These are phyloP conservation scores for Polydesmus complanatus DNA, from an alignment of 2,888 invertebrate species.

Conservation along the genomic window DNA sequence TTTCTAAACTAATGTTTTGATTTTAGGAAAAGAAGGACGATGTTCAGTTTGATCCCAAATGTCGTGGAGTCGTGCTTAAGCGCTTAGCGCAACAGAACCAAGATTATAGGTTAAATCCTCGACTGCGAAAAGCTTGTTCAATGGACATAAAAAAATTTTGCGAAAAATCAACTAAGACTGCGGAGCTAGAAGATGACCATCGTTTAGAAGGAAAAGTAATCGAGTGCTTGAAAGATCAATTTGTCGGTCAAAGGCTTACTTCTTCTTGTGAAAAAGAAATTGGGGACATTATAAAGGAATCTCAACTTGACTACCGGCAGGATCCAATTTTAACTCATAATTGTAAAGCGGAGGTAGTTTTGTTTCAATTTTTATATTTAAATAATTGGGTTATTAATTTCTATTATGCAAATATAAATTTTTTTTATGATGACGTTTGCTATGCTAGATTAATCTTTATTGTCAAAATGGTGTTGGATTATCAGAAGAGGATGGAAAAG, in stretches of 20 bases:
- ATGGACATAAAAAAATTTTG: slow-evolving; percentile 66
- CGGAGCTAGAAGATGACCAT: slow-evolving; percentile 30
- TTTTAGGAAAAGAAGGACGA: slow-evolving; percentile 57
- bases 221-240: slow-evolving; percentile 21
- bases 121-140: slow-evolving; percentile 64
- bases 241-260: slow-evolving; percentile 38
- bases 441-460: too few relatives aligned
- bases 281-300: slow-evolving; percentile 64
- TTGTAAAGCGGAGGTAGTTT: slow-evolving; percentile 49
- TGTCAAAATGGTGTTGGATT: too few relatives aligned
- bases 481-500: slow-evolving; percentile 41
- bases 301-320: slow-evolving; percentile 77
- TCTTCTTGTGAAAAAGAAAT: slow-evolving; percentile 68
- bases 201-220: slow-evolving; percentile 65
- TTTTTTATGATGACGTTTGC: too few relatives aligned
- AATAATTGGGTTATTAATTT: too few relatives aligned
- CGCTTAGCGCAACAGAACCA: slow-evolving; percentile 79
- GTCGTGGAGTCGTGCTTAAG: slow-evolving; percentile 67
- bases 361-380: too few relatives aligned
- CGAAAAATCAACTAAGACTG: slow-evolving; percentile 33
- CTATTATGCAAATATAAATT: too few relatives aligned
- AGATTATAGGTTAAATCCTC: slow-evolving; percentile 78
- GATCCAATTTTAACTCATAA: slow-evolving; percentile 72
- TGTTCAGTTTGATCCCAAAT: slow-evolving; percentile 62
- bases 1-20: slow-evolving; percentile 21